Evolutionary conservation across 1,140 invertebrate species (phyloP), one percentile per base, ranked within the genome.

Genomic region (Amyelois transitella): DNA sequence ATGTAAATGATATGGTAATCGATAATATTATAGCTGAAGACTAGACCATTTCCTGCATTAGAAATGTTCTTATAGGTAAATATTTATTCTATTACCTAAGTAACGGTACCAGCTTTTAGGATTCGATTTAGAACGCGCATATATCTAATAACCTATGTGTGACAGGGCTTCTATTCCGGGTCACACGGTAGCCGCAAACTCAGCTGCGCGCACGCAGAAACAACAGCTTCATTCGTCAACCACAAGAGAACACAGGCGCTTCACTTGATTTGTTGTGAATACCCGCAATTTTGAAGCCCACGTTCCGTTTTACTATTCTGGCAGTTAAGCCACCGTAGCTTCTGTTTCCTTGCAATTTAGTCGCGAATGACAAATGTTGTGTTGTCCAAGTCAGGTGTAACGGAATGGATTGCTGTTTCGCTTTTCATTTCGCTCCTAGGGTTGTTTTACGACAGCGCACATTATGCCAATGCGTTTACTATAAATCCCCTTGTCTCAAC

Each of bases 191-290:
- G 75, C 68, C 52, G 43, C 61, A 57, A 55, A 57, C 63, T 64
- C 62, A 49, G 62, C 55, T 64, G 63, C 65, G 65, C 60, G 51
- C 60, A 58, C 55, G 53, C 51, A 64, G 62, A 62, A 60, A 66
- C 43, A 60, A 81, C 72, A 65, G 63, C 77, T 84, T 81, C 75
- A 84, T 81, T 79, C 81, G 78, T 84, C 81, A 77, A 84, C 81
- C 81, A 72, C 81, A 84, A 81, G 60, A 60, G 55, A 53, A 25
- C 53, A 55, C 57, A 62, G 59, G 64, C 58, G 60, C 60, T 59
- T 55, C 53, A 49, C 68, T 60, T 78, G 72, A 76, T 81, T 70
- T 72, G 75, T 80, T 69, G 69, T 69, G 75, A 82, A 81, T 77
- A 71, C 72, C 64, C 64, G 63, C 62, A 72, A 77, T 81, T 85